Conservation (phyloP, 2,113 vertebrate genomes). For the Ochotona curzoniae region DNA sequence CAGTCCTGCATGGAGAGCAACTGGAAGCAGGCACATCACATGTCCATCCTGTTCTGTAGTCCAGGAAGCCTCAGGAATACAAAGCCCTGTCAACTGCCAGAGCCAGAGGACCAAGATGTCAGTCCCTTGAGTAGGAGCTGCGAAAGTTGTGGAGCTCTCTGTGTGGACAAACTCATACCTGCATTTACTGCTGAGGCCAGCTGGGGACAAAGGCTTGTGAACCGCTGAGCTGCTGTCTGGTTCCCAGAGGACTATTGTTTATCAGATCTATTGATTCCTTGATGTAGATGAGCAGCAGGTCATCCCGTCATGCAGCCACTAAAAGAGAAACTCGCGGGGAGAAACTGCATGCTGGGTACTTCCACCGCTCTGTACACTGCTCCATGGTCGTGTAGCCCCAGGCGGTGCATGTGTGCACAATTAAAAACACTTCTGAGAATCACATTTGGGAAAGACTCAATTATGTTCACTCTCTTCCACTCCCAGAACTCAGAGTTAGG, state of each 20-base stretch:
- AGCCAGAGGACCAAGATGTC: neutral
- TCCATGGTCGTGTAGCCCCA: neutral
- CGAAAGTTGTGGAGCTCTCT: neutral
- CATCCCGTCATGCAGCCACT: neutral
- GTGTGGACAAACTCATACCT: neutral
- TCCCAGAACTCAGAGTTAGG: neutral
- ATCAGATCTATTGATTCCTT: too few species aligned
- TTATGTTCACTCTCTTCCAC: too few species aligned
- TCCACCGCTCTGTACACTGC: neutral
- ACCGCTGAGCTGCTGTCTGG: neutral
- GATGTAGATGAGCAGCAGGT: too few species aligned
- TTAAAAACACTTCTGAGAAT: neutral
- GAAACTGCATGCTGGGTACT: neutral
- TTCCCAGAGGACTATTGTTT: neutral
- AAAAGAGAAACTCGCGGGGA: neutral
- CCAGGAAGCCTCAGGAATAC: neutral
- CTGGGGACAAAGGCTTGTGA: neutral
- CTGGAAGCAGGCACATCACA: neutral
- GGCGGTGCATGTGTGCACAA: neutral
- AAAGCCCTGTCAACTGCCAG: neutral
- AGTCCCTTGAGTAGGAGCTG: neutral
- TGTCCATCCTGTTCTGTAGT: neutral
- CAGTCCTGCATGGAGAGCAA: neutral
- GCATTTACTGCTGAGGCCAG: neutral
- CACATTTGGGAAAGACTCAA: neutral